phyloP scores from a whole-genome alignment of 2,797 vertebrate species.

The Tolypeutes matacus region DNA sequence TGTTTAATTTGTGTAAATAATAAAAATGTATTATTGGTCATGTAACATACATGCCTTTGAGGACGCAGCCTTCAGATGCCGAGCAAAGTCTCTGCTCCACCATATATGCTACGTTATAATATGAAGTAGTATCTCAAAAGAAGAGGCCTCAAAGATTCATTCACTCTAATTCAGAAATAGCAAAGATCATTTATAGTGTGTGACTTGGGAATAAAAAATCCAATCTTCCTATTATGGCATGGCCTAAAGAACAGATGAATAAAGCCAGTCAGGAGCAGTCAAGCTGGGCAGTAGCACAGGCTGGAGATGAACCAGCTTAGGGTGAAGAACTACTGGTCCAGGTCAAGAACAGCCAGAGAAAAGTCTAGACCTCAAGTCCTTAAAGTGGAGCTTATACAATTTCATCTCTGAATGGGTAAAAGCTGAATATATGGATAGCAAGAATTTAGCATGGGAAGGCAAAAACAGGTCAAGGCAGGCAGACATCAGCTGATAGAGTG shows the following conservation, averaged over 20 bases:
- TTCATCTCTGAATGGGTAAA: not conserved
- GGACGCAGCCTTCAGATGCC: not conserved
- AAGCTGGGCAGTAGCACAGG: not conserved
- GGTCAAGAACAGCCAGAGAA: not conserved
- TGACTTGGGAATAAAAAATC: not conserved
- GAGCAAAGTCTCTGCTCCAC: not conserved
- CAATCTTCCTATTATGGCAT: not conserved
- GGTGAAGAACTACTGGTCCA: not conserved
- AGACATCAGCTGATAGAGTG: not conserved
- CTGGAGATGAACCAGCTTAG: not conserved
- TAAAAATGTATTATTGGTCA: not conserved
- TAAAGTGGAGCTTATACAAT: not conserved
- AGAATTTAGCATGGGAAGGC: not conserved
- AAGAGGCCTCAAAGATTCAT: not conserved
- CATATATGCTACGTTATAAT: not conserved
- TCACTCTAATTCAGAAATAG: not conserved
- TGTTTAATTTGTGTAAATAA: not conserved
- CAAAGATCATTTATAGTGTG: not conserved
- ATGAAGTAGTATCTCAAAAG: not conserved
- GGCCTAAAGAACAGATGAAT: not conserved
- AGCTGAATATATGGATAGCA: not conserved
- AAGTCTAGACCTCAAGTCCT: not conserved
- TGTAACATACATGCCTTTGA: not conserved
- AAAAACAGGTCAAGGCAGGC: not conserved
- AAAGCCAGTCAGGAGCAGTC: not conserved